Evolutionary conservation across 1,140 invertebrate species (phyloP), one percentile per base, ranked within the genome.

Genomic region (Papilio aristodemus): DNA sequence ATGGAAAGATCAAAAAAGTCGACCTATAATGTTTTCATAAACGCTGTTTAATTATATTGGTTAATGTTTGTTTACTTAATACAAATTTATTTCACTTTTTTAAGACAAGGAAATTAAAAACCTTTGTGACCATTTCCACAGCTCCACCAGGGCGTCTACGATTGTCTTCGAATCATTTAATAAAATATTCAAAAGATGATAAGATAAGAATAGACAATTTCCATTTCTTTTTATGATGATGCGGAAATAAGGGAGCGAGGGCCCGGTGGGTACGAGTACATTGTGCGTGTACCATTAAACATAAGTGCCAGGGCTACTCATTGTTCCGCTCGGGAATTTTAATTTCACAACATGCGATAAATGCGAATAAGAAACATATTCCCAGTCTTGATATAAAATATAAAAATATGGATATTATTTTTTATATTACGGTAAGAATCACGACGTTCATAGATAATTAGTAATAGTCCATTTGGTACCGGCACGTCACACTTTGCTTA

Each of bases 131-230:
- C 9, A n/a, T 46, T 43, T 46, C 19, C 10, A 46, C 19, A 19
- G n/a, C 41, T 43, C 43, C 17, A 9, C 5, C 17, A 46, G 10
- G 19, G 17, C 14, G 17, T 17, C 7, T 46, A 11, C 17, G 43
- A 46, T 19, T 46, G 43, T 46, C 43, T 46, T 46, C 43, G 17
- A 46, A 17, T 46, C 43, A 19, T 46, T 46, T 14, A 46, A 46
- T 46, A 46, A 46, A 17, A 46, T 46, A 10, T 46, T 46, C 43
- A 46, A 19, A 46, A 9, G 43, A 46, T 9, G 43, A 46, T 46
- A 46, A 46, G 43, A 46, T 17, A 46, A 17, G 17, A 46, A 46
- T 10, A 46, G 43, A 17, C 17, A 46, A 46, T 46, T 22, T 4
- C 19, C 43, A 46, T 46, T 46, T 46, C 7, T 46, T 46, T 19